A percentile compares a stretch with the other conserved stretches of the same genome.
These are phyloP conservation scores for Sinopyrophorus schimmeli DNA, from an alignment of 2,888 invertebrate species.

Conservation along the genomic window DNA sequence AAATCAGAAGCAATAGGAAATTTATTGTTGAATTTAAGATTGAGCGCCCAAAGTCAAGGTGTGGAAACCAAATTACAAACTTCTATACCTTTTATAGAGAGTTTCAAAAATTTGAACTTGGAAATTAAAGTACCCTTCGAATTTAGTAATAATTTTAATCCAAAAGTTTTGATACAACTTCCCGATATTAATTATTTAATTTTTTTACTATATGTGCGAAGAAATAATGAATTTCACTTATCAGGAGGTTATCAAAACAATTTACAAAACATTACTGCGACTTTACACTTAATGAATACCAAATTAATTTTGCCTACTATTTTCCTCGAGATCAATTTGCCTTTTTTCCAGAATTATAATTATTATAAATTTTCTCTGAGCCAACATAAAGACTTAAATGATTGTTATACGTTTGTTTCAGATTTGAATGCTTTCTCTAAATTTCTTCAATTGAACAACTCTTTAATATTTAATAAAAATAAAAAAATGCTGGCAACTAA, in stretches of 20 bases:
- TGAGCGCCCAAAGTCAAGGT: not conserved
- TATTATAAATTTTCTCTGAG: constrained; percentile 8
- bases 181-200: constrained; percentile 2
- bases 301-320: constrained; percentile 1
- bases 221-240: not conserved
- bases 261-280: not conserved
- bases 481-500: constrained; percentile 17
- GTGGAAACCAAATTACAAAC: constrained; percentile 1
- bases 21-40: constrained; percentile 1
- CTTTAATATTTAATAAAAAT: not conserved
- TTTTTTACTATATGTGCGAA: not conserved
- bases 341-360: constrained; percentile 11
- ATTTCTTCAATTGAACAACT: not conserved
- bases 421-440: constrained; percentile 5
- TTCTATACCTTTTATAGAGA: constrained; percentile 1
- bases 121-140: constrained; percentile 6
- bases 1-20: constrained; percentile 7
- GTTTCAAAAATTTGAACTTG: not conserved
- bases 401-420: not conserved
- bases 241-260: constrained; percentile 8
- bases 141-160: constrained; percentile 8
- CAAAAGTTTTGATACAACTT: constrained; percentile 4
- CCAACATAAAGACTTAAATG: constrained; percentile 1
- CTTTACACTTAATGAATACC: constrained; percentile 2
- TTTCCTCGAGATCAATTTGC: constrained; percentile 8